These are phyloP conservation scores for Anthonomus grandis DNA, from an alignment of 1,140 invertebrate species.

Conservation along the genomic window DNA sequence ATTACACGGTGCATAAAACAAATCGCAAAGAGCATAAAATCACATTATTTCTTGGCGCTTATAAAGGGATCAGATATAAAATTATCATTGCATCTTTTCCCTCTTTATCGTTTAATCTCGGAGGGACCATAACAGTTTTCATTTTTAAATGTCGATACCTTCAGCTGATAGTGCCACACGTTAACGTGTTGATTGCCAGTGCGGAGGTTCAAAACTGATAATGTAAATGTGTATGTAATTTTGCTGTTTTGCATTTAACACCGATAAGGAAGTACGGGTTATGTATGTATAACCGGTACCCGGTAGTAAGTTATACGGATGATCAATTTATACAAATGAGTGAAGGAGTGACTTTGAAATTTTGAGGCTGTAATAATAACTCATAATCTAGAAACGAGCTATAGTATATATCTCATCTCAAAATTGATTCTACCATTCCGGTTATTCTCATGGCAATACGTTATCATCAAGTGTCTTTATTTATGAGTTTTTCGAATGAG, in stretches of 20 bases:
- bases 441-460: conserved; percentile 19
- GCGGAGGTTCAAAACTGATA: conserved; percentile 15
- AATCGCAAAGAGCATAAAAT: not conserved
- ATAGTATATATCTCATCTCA: conserved; percentile 9
- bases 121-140: conserved; percentile 9
- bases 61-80: conserved; percentile 20
- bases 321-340: too few species aligned
- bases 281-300: too few species aligned
- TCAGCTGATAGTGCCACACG: conserved; percentile 17
- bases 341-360: too few species aligned
- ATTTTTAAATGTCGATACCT: conserved; percentile 23
- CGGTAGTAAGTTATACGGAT: too few species aligned
- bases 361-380: too few species aligned
- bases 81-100: conserved; percentile 18
- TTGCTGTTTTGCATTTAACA: conserved; percentile 15
- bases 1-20: not conserved
- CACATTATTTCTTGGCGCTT: conserved; percentile 2
- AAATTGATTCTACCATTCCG: conserved; percentile 26
- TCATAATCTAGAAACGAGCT: conserved; percentile 2
- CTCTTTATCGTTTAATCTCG: conserved; percentile 17
- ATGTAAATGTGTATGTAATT: conserved; percentile 25
- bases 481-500: conserved; percentile 22
- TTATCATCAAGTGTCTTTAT: conserved; percentile 24
- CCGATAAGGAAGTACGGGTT: not conserved
- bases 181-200: conserved; percentile 22